These are phyloP conservation scores for Caenorhabditis virilis DNA, from an alignment of 2,888 invertebrate genomes.

Conservation along the genomic window DNA sequence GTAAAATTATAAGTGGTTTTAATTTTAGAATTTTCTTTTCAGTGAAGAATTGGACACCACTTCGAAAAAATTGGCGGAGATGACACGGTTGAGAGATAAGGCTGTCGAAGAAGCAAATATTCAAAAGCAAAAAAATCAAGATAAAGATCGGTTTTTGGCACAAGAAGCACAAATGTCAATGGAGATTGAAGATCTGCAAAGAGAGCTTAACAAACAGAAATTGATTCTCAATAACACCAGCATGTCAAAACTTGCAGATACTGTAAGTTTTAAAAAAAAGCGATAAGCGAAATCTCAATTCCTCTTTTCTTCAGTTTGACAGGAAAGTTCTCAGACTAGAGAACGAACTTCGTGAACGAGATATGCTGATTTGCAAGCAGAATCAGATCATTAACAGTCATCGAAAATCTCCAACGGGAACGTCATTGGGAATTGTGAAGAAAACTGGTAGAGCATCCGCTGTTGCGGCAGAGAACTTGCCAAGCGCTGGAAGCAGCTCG, in stretches of 20 bases:
- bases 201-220: slow-evolving; percentile 45
- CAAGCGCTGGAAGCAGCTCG: slow-evolving; percentile 43
- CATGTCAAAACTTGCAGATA: slow-evolving; percentile 42
- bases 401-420: slow-evolving; percentile 36
- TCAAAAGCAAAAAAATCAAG: slow-evolving; percentile 30
- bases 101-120: slow-evolving; percentile 27
- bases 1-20: background rate
- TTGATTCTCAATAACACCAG: slow-evolving; percentile 40
- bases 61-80: slow-evolving; percentile 23
- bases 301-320: slow-evolving; percentile 47
- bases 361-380: slow-evolving; percentile 53
- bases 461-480: slow-evolving; percentile 29
- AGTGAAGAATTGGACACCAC: slow-evolving; percentile 39
- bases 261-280: slow-evolving; percentile 15
- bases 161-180: slow-evolving; percentile 45
- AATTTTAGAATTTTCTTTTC: background rate
- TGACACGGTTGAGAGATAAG: slow-evolving; percentile 22
- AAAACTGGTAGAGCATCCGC: slow-evolving; percentile 16
- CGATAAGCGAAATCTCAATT: background rate
- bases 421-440: slow-evolving; percentile 1
- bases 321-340: slow-evolving; percentile 45
- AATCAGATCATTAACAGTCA: slow-evolving; percentile 52
- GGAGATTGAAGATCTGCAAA: slow-evolving; percentile 47
- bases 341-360: slow-evolving; percentile 50
- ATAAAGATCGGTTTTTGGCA: slow-evolving; percentile 38